Evolutionary conservation across 2,797 vertebrate species (phyloP).

Genomic region (Helicolenus hilgendorfi): DNA sequence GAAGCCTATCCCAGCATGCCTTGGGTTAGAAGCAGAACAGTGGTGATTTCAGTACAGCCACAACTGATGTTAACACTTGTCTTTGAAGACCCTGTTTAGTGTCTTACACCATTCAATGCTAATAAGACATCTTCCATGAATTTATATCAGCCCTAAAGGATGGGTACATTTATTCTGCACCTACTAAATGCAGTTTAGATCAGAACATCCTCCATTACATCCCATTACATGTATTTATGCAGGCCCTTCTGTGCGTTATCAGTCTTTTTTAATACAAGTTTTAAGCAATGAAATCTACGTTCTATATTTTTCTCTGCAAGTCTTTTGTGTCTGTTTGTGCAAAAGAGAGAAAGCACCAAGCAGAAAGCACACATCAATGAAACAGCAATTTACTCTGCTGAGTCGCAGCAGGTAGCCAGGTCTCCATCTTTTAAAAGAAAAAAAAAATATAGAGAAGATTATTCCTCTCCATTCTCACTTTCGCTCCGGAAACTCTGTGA

Average conservation of each 20-base stretch:
- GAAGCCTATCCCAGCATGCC: not conserved
- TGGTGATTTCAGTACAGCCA: not conserved
- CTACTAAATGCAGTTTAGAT: not conserved
- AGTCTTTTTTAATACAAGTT: not conserved
- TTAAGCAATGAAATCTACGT: not conserved
- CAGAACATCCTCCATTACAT: not conserved
- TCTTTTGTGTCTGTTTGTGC: not conserved
- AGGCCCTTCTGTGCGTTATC: not conserved
- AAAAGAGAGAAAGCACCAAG: not conserved
- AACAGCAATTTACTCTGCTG: slow-evolving; percentile 50
- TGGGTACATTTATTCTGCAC: not conserved
- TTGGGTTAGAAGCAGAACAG: not conserved
- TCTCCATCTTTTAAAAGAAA: slow-evolving; percentile 34
- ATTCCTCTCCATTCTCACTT: slow-evolving; percentile 23
- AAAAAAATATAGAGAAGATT: slow-evolving; percentile 24
- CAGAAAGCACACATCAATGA: slow-evolving; percentile 46
- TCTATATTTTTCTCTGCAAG: not conserved
- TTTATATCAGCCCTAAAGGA: not conserved
- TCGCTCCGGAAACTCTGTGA: not conserved
- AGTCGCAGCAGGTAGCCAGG: slow-evolving; percentile 34
- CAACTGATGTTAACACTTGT: not conserved
- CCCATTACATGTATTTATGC: not conserved
- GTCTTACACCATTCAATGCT: not conserved
- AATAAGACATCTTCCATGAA: not conserved
- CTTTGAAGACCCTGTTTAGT: not conserved